A percentile compares a stretch with the other conserved stretches of the same genome.
Conservation (phyloP, 1,140 invertebrate species). For the Melanaphis sacchari region DNA sequence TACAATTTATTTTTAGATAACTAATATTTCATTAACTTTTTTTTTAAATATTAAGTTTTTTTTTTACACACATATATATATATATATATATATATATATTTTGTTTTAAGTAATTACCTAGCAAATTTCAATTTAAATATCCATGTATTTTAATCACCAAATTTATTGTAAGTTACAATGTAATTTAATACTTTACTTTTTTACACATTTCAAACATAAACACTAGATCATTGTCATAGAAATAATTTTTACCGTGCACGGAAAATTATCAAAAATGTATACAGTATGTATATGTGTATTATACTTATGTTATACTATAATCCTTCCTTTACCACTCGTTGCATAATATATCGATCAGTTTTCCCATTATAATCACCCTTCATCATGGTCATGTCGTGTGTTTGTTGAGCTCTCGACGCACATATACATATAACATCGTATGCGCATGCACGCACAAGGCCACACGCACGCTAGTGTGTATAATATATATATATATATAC, state of each 20-base stretch:
- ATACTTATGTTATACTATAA: not conserved
- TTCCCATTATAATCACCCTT: slow-evolving; percentile 45
- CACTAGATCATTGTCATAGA: not conserved
- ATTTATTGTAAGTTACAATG: not conserved
- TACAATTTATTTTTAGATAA: too few species aligned
- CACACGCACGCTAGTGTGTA: not conserved
- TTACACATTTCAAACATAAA: not conserved
- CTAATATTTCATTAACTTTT: too few species aligned
- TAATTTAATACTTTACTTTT: not conserved
- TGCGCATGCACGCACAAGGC: not conserved
- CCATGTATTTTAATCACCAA: not conserved
- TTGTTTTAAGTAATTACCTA: slow-evolving; percentile 6
- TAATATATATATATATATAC: not conserved
- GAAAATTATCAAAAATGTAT: not conserved
- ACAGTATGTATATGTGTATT: not conserved
- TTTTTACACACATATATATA: too few species aligned
- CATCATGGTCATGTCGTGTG: slow-evolving; percentile 8
- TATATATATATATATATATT: too few species aligned
- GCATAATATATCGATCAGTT: slow-evolving; percentile 31
- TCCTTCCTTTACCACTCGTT: not conserved
- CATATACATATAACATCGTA: not conserved
- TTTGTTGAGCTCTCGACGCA: slow-evolving; percentile 36
- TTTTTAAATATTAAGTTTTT: not conserved
- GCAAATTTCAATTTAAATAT: not conserved
- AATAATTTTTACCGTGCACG: not conserved